Base-by-base conservation (phyloP, 2,113 vertebrate genomes). In the Mystacornis crossleyi region DNA sequence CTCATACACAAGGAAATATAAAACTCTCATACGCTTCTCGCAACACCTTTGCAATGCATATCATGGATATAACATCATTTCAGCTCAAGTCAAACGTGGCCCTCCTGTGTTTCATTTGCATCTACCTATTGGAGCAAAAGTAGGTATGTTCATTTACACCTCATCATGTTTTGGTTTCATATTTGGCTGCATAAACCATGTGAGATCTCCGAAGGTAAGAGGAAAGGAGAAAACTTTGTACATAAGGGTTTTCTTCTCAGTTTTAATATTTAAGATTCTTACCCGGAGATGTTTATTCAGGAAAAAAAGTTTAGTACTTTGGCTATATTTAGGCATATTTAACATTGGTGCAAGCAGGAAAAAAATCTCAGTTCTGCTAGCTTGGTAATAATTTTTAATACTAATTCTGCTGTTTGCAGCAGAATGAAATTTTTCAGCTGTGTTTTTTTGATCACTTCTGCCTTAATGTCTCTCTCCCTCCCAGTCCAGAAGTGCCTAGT, bases 81-180 rank as follows among this genome's bases (percentile, higher is more conserved):
- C 29, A 61, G 1, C 48, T 79, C 3, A 24, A 26, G 53, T 66
- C 57, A 74, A 71, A 60, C 0, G 0, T 72, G 38, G 6, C 15
- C 31, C 19, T 88, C 15, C 38, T 33, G 34, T 66, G 38, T 73
- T 77, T 82, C 42, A 57, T 70, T 86, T 54, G 10, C 6, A 25
- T 73, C 18, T 83, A 18, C 15, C 18, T 57, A 4, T 45, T 8
- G 14, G 29, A 60, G 28, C 10, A 42, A 55, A 79, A 55, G 42
- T 50, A 54, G 14, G 6, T 48, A 40, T 25, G 25, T 50, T 94
- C 9, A 36, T 58, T 60, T 70, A 45, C 24, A 33, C 18, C 54
- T 75, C 9, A 12, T 61, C 14, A 4, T 45, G 24, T 50, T 83
- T 89, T 82, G 42, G 14, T 34, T 86, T 89, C 33, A 6, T 74